Evolutionary conservation across 2,113 vertebrate species (phyloP).

Genomic region (Malurus alboscapulatus): DNA sequence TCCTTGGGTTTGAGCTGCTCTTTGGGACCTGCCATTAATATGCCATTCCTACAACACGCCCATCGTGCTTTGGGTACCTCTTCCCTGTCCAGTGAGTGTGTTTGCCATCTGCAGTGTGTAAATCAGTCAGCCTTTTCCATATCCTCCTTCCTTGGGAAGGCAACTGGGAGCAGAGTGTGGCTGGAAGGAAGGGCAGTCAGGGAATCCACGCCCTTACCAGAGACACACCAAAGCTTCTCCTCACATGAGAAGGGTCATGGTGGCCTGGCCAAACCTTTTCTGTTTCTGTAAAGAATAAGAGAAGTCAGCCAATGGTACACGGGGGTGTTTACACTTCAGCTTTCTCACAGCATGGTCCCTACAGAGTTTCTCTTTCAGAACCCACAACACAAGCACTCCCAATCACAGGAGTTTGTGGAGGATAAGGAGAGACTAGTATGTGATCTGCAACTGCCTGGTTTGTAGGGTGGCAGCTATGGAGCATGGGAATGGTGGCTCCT

Average conservation of each 20-base stretch:
- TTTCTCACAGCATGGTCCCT: background rate
- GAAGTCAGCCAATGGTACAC: background rate
- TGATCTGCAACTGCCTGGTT: background rate
- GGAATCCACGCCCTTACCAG: background rate
- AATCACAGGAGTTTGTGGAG: background rate
- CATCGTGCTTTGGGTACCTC: background rate
- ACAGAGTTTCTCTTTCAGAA: background rate
- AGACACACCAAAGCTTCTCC: background rate
- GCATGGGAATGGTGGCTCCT: background rate
- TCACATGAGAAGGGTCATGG: accelerated
- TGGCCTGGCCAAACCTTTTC: background rate
- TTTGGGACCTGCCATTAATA: background rate
- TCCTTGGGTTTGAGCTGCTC: background rate
- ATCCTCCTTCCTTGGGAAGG: background rate
- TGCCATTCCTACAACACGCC: background rate
- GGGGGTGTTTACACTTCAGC: background rate
- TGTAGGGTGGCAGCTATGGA: background rate
- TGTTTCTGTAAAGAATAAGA: background rate
- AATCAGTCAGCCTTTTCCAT: background rate
- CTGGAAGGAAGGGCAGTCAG: background rate
- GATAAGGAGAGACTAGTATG: background rate
- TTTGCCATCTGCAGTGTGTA: background rate
- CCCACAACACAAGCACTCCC: background rate
- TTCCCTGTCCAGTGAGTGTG: background rate
- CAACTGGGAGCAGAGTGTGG: accelerated